A percentile compares a stretch with the other conserved stretches of the same genome.
Evolutionary conservation across 2,888 invertebrate genomes (phyloP).

Genomic region (Rhaphigaster nebulosa): DNA sequence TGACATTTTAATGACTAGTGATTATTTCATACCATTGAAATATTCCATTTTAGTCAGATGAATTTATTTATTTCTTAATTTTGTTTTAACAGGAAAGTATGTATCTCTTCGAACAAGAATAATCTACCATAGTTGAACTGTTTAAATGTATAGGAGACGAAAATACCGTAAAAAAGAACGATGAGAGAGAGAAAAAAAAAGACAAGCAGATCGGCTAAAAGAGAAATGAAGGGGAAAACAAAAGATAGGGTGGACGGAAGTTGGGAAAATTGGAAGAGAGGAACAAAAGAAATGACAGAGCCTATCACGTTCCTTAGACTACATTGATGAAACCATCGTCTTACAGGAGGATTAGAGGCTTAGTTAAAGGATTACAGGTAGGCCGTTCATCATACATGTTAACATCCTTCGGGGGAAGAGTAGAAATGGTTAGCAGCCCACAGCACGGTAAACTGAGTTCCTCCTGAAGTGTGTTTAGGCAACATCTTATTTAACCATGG

Average conservation of each 20-base stretch:
- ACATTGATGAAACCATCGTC: neutral
- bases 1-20: too few relatives aligned
- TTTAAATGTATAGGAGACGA: neutral
- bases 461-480: too few relatives aligned
- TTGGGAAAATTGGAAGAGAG: neutral
- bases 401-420: neutral
- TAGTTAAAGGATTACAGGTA: neutral
- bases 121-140: neutral
- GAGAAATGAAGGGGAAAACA: conserved; percentile 36
- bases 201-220: conserved; percentile 2
- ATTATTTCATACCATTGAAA: too few relatives aligned
- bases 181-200: neutral
- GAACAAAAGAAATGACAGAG: conserved; percentile 34
- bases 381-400: neutral
- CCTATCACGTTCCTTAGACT: neutral
- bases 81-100: neutral
- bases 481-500: too few relatives aligned
- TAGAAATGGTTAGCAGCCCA: neutral
- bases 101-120: neutral
- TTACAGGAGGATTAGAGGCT: neutral
- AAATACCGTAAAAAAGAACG: neutral
- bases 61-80: neutral
- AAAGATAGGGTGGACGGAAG: conserved; percentile 36
- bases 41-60: too few relatives aligned
- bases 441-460: neutral